phyloP scores from a whole-genome alignment of 2,797 vertebrate genomes.

The Poeciliopsis gracilis region DNA sequence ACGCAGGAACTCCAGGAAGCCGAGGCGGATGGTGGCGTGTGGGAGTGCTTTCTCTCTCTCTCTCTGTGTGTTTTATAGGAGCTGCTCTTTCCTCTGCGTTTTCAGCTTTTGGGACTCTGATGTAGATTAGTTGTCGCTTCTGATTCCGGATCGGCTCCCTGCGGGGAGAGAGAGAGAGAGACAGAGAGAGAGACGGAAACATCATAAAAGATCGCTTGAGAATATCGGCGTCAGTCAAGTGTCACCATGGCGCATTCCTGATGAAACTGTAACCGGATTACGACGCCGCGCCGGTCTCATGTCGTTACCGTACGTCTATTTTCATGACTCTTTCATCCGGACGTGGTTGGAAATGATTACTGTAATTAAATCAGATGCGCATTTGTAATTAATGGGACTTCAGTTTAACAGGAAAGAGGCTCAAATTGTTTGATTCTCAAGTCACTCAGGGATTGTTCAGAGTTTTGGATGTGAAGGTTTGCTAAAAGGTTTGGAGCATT shows the following conservation, averaged over 20 bases:
- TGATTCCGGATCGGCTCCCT: constrained; percentile 54
- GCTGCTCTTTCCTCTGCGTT: constrained; percentile 25
- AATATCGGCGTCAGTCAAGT: constrained; percentile 48
- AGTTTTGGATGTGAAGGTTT: background rate
- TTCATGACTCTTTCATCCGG: constrained; percentile 36
- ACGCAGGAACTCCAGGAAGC: constrained; percentile 31
- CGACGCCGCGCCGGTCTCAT: background rate
- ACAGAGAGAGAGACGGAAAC: constrained; percentile 23
- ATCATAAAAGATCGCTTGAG: constrained; percentile 35
- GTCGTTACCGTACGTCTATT: constrained; percentile 4
- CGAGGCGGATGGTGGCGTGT: constrained; percentile 14
- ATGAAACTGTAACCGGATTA: constrained; percentile 51
- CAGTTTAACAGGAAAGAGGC: constrained; percentile 18
- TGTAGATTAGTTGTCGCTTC: constrained; percentile 43
- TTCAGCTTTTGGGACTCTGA: constrained; percentile 34
- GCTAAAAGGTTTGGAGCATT: background rate
- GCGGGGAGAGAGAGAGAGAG: constrained; percentile 43
- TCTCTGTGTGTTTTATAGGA: constrained; percentile 20
- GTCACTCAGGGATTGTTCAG: background rate
- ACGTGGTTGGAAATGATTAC: constrained; percentile 25
- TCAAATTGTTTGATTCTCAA: background rate
- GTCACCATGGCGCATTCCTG: constrained; percentile 38
- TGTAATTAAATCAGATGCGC: constrained; percentile 32
- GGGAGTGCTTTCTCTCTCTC: constrained; percentile 18
- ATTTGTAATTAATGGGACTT: constrained; percentile 11